Base-by-base conservation (phyloP, 1,140 invertebrate genomes). In the Dolichoris vasculosae region DNA sequence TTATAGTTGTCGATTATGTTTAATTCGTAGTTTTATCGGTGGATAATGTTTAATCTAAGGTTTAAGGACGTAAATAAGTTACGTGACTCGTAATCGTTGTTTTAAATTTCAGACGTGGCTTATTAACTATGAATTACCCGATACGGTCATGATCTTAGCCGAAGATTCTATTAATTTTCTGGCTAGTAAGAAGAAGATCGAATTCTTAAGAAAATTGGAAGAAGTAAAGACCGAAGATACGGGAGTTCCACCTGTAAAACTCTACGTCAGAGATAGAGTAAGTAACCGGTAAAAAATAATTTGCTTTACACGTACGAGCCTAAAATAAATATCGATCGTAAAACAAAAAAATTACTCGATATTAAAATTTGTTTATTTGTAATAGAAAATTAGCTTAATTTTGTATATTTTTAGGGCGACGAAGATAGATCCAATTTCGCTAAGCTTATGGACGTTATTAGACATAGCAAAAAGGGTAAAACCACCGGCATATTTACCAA, bases 171-270 rank as follows among this genome's bases (percentile, higher is more conserved):
- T 99, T 80, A 96, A 96, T 90, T 98, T 99, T 89, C 94, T 99
- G 40, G 97, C 98, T 0, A 99, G 98, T 91, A 99, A 99, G 92
- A 99, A 99, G 93, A 99, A 99, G 93, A 98, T 99, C 84, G 98
- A 99, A 88, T 99, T 99, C 93, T 93, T 99, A 15, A 96, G 97
- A 88, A 97, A 98, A 90, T 95, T 99, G n/a, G 98, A 99, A 91
- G 96, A 95, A 89, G 95, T 95, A 20, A 98, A 97, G 92, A 96
- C 97, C 87, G 98, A 98, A 90, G 95, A 96, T 85, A 94, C 96
- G 86, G 95, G 95, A 78, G 93, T 98, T 67, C 97, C 99, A 38
- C 94, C 96, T 67, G 95, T 99, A 0, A 98, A 97, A 93, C 94
- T 99, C n/a, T 94, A 99, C 48, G 95, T 97, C 7, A 95, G 99